Conservation (phyloP, 2,888 invertebrate species). For the Agrotis ipsilon region DNA sequence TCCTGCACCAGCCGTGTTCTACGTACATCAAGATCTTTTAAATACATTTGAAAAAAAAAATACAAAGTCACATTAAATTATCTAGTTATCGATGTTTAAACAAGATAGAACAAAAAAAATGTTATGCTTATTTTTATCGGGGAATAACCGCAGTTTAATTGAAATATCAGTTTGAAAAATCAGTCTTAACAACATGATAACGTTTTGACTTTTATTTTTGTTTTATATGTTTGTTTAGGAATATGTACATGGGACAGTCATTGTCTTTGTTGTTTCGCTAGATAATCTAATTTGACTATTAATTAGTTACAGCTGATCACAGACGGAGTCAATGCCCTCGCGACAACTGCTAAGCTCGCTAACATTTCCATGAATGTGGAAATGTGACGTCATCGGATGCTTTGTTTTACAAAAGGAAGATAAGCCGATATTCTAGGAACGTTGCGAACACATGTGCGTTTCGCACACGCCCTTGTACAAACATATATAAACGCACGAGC, state of each 20-base stretch:
- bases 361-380: background rate
- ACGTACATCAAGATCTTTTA: too few relatives aligned
- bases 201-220: background rate
- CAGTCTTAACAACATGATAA: background rate
- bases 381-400: constrained; percentile 22
- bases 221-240: too few relatives aligned
- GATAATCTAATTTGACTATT: background rate
- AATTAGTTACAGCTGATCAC: background rate
- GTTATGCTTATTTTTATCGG: background rate
- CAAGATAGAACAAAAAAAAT: background rate
- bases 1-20: too few relatives aligned
- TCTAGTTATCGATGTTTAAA: background rate
- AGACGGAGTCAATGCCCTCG: background rate
- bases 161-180: background rate
- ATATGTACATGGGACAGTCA: background rate
- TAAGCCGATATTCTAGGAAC: constrained; percentile 29
- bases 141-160: background rate
- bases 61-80: background rate
- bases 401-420: constrained; percentile 10
- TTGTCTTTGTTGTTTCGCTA: background rate
- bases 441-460: constrained; percentile 5
- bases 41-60: background rate
- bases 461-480: constrained; percentile 31
- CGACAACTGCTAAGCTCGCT: background rate
- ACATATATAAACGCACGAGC: constrained; percentile 33